Evolutionary conservation across 2,797 vertebrate genomes (phyloP), one percentile per base, ranked within the genome.

Genomic region (Okamejei kenojei): DNA sequence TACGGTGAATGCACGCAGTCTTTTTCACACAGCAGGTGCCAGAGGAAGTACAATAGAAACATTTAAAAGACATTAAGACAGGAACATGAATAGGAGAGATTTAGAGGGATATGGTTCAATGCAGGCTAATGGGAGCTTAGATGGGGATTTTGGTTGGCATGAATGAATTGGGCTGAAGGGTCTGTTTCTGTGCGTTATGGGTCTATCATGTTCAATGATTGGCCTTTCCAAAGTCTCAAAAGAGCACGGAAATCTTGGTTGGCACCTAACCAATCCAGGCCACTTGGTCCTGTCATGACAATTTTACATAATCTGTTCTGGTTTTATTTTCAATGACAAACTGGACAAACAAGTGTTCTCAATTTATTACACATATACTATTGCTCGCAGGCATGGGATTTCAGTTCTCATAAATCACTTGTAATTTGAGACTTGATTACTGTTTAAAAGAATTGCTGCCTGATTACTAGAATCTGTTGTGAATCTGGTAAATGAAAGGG

Each of bases 381-480:
- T 68, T 10, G 29, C 61, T 68, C 2, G 13, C 10, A 65, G 26
- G 11, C 61, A 68, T 32, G 32, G 65, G 35, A 17, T 65, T 88
- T 88, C 61, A 65, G 8, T 8, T 2, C 65, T 88, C n/a, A 68
- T 88, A 88, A 68, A 68, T 68, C 61, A 88, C 61, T 88, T 65
- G 0, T 68, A 35, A 88, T 88, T 88, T 88, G 6, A 63, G 32
- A 54, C n/a, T 68, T 88, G n/a, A 61, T 23, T 35, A 88, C 63
- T 88, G 84, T 88, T 65, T 32, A 88, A 68, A 78, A 88, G 29
- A 88, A 88, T 88, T 8, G 29, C n/a, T 88, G 29, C 61, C n/a
- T 88, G 61, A 68, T 88, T 68, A 68, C n/a, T 9, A 19, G 61
- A 88, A 88, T 88, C 84, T 88, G n/a, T 63, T 68, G 63, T 68